Conservation (phyloP, 2,113 vertebrate species). For the Thermophis baileyi region DNA sequence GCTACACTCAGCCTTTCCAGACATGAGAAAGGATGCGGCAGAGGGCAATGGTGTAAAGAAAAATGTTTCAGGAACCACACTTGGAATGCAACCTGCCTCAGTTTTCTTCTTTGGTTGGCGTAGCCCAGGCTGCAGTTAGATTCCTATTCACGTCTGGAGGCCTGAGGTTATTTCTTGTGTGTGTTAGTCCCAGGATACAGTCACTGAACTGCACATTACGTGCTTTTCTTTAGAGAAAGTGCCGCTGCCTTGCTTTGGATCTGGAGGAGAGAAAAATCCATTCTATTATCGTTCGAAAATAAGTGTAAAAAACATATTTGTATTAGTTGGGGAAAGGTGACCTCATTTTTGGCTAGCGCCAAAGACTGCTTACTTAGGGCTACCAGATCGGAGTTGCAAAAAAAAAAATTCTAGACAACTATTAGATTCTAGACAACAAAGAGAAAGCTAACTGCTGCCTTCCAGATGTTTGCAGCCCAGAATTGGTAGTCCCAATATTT, state of each 20-base stretch:
- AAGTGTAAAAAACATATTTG: not conserved
- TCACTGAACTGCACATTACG: not conserved
- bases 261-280: not conserved
- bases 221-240: not conserved
- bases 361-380: not conserved
- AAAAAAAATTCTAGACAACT: not conserved
- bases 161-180: not conserved
- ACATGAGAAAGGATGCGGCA: not conserved
- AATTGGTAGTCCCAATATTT: not conserved
- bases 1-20: not conserved
- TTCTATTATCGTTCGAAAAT: not conserved
- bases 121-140: not conserved
- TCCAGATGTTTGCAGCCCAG: not conserved
- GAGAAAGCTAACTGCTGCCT: not conserved
- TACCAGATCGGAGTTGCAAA: not conserved
- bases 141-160: not conserved
- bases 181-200: not conserved
- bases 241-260: conserved; percentile 5
- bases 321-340: not conserved
- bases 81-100: not conserved
- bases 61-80: not conserved
- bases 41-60: not conserved
- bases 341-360: too few species aligned
- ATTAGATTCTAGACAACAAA: not conserved
- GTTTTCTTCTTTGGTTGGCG: not conserved